These are phyloP conservation scores for Listronotus oregonensis DNA, from an alignment of 1,140 invertebrate species.

Conservation along the genomic window DNA sequence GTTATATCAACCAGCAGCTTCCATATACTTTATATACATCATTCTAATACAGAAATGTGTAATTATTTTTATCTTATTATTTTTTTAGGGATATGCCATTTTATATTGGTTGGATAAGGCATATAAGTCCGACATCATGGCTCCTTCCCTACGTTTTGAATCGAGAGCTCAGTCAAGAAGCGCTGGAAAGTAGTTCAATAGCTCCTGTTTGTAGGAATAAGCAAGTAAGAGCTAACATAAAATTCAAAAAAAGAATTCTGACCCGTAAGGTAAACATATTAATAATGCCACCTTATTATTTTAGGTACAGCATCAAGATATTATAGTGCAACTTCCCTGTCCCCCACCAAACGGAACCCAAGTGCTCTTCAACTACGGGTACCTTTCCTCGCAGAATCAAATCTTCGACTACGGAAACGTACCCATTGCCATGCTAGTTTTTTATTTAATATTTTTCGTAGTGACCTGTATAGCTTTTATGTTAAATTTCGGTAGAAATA, in stretches of 20 bases:
- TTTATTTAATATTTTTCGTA: slow-evolving; percentile 64
- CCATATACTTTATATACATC: no score
- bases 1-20: no score
- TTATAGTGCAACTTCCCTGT: slow-evolving; percentile 79
- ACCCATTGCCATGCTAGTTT: slow-evolving; percentile 62
- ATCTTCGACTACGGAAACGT: slow-evolving; percentile 61
- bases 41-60: no score
- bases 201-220: slow-evolving; percentile 68
- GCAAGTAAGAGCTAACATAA: slow-evolving; percentile 57
- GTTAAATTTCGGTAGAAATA: slow-evolving; percentile 60
- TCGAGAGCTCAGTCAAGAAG: slow-evolving; percentile 68
- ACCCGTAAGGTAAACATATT: no score
- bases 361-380: slow-evolving; percentile 66
- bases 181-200: slow-evolving; percentile 62
- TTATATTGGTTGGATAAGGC: slow-evolving; percentile 69
- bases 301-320: slow-evolving; percentile 78
- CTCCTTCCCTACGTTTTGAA: slow-evolving; percentile 69
- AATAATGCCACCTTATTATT: no score
- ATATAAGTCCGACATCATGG: slow-evolving; percentile 78
- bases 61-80: not conserved
- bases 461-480: slow-evolving; percentile 63
- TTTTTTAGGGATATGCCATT: slow-evolving; percentile 65
- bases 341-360: slow-evolving; percentile 76
- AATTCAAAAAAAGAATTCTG: no score
- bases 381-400: slow-evolving; percentile 53